These are phyloP conservation scores for Chloropsis cyanopogon DNA, from an alignment of 2,113 vertebrate genomes.

Conservation along the genomic window DNA sequence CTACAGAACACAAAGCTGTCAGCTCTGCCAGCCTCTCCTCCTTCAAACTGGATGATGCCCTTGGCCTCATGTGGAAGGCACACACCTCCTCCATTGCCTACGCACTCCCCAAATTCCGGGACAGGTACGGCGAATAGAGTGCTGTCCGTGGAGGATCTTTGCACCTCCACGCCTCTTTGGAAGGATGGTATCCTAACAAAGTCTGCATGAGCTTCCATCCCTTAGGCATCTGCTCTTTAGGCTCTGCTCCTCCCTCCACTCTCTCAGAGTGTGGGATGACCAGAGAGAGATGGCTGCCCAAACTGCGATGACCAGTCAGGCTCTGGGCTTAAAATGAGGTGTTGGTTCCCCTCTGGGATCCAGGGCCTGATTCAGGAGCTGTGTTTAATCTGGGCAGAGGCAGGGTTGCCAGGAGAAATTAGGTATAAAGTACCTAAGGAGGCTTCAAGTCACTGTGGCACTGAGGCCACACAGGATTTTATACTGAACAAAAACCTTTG, in stretches of 20 bases:
- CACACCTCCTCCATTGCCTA: constrained; percentile 35
- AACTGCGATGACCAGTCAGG: fast-evolving
- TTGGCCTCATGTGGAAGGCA: constrained; percentile 64
- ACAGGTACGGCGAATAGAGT: constrained; percentile 44
- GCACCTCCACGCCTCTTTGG: background rate
- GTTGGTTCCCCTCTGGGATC: background rate
- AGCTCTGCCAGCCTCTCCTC: background rate
- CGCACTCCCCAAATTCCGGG: background rate
- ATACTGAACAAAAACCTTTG: background rate
- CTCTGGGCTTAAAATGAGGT: background rate
- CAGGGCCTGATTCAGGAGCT: background rate
- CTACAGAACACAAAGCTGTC: background rate
- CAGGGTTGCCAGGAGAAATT: background rate
- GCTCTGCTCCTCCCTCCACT: background rate
- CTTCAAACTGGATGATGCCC: constrained; percentile 44
- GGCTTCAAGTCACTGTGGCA: background rate
- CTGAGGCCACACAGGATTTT: background rate
- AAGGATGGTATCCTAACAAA: background rate
- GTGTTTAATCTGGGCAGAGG: background rate
- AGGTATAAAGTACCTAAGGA: background rate
- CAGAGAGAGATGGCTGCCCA: background rate
- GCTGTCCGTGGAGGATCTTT: background rate
- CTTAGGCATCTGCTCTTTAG: background rate
- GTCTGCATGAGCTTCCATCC: background rate
- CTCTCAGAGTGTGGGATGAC: background rate